Percentiles rank a stretch among this genome's conserved stretches.
Evolutionary conservation across 2,888 invertebrate genomes (phyloP).

Genomic region (Polietes domitor): DNA sequence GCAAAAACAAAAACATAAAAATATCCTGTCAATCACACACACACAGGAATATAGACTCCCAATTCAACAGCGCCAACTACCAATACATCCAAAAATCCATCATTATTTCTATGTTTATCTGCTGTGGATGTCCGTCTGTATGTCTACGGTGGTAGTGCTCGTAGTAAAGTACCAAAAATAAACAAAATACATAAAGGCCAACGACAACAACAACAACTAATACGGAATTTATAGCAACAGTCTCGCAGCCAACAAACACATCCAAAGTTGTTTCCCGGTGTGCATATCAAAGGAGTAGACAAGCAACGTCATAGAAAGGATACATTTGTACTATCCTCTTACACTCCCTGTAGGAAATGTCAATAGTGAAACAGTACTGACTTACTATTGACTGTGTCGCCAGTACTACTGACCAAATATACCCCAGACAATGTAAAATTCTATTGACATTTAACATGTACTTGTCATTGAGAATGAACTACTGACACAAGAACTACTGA

Average conservation of each 20-base stretch:
- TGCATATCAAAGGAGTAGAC: constrained; percentile 44
- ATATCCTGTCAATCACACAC: constrained; percentile 50
- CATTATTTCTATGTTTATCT: constrained; percentile 46
- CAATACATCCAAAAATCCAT: constrained; percentile 20
- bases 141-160: too few relatives aligned
- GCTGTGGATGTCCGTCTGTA: not conserved
- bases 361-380: too few relatives aligned
- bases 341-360: too few relatives aligned
- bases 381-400: too few relatives aligned
- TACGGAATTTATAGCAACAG: constrained; percentile 55
- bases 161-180: constrained; percentile 36
- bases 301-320: constrained; percentile 14
- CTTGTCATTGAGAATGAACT: too few relatives aligned
- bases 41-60: constrained; percentile 10
- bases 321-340: constrained; percentile 8
- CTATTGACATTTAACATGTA: too few relatives aligned
- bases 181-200: constrained; percentile 34
- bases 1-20: constrained; percentile 47
- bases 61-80: too few relatives aligned
- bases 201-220: constrained; percentile 47
- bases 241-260: too few relatives aligned
- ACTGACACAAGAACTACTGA: too few relatives aligned
- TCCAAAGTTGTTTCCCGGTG: too few relatives aligned
- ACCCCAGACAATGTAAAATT: too few relatives aligned
- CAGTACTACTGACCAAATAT: too few relatives aligned